Percentiles rank a stretch among this genome's conserved stretches.
phyloP scores from a whole-genome alignment of 2,888 invertebrate species.

The Smittia aterrima region DNA sequence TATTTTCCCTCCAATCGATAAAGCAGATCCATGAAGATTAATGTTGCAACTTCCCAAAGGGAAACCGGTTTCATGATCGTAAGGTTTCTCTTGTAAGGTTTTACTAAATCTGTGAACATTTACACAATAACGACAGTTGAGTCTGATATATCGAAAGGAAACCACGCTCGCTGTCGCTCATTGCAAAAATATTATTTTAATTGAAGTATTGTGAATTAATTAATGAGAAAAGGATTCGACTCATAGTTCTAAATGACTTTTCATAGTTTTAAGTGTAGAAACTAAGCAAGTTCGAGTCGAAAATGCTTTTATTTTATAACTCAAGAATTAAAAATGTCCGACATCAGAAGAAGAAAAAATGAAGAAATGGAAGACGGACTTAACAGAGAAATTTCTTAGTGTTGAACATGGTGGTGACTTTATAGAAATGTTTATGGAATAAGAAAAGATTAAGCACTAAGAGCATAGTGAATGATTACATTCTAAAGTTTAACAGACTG shows the following conservation, averaged over 20 bases:
- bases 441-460: not conserved
- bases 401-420: not conserved
- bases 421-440: not conserved
- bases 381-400: not conserved
- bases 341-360: slow-evolving; percentile 34
- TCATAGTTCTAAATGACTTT: not conserved
- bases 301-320: slow-evolving; percentile 7
- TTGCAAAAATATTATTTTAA: too few species aligned
- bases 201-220: not conserved
- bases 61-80: too few species aligned
- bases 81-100: too few species aligned
- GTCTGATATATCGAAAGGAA: not conserved
- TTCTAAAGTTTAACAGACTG: not conserved
- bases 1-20: too few species aligned
- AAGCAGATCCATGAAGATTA: too few species aligned
- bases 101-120: too few species aligned
- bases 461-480: not conserved
- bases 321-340: slow-evolving; percentile 38
- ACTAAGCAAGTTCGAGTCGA: not conserved
- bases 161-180: not conserved
- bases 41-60: too few species aligned
- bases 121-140: not conserved
- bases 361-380: slow-evolving; percentile 30
- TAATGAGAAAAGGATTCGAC: not conserved
- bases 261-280: not conserved